These are phyloP conservation scores for Smittia sp. DNA, from an alignment of 2,888 invertebrate species.

Conservation along the genomic window DNA sequence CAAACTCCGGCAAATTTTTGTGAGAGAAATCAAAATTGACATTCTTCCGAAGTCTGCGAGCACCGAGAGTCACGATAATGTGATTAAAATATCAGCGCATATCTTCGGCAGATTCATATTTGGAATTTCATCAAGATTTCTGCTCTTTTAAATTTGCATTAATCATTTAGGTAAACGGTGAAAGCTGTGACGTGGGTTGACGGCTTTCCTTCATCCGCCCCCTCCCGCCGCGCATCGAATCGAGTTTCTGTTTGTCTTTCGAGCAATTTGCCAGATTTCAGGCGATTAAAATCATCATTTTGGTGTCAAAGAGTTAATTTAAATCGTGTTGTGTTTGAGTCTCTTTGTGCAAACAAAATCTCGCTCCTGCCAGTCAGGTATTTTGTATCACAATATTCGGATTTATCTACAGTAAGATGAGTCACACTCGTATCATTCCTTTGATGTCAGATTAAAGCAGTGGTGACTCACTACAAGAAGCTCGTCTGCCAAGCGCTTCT, in stretches of 20 bases:
- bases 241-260: neutral
- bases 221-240: neutral
- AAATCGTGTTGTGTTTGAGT: neutral
- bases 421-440: slow-evolving; percentile 2
- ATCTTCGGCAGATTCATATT: slow-evolving; percentile 8
- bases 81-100: neutral
- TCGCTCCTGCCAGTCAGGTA: neutral
- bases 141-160: slow-evolving; percentile 24
- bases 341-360: neutral
- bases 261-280: slow-evolving; percentile 8
- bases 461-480: neutral
- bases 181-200: neutral
- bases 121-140: slow-evolving; percentile 12
- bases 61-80: neutral
- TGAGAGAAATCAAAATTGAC: neutral
- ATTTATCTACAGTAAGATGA: slow-evolving; percentile 15
- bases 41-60: neutral
- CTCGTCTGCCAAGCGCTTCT: neutral
- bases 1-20: neutral
- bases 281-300: slow-evolving; percentile 12
- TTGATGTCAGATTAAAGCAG: slow-evolving; percentile 35
- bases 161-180: neutral
- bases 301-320: slow-evolving; percentile 7
- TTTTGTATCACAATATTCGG: neutral
- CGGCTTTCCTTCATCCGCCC: neutral